Evolutionary conservation across 2,888 invertebrate species (phyloP), one percentile per base, ranked within the genome.

Genomic region (Drosophila kambysellisi): DNA sequence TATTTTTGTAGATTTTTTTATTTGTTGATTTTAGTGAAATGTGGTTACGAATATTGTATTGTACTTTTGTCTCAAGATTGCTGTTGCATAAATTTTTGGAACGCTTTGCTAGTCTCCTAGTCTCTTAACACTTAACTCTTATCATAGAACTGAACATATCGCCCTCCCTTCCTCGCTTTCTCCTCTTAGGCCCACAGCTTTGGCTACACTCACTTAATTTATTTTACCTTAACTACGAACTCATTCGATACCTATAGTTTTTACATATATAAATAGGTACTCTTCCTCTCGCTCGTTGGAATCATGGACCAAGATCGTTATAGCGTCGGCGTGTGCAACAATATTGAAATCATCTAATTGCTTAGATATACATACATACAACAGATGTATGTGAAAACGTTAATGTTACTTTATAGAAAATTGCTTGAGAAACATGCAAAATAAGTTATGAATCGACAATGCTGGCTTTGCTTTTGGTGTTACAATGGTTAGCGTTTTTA

Each of bases 401-500:
- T 62, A 75, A 75, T 71, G 68, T 88, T 85, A 85, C 85, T 85
- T 85, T 85, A 85, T 82, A 81, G 65, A 88, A 74, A 79, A 4
- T 46, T 81, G 85, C 85, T 85, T 85, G 57, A 82, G 68, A 80
- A 74, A 80, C 67, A 64, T 75, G 80, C 87, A 75, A 80, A 50
- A 52, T 84, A 79, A 76, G 82, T 84, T 84, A 70, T 62, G 29
- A 78, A 77, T 60, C 15, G 25, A 70, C 56, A 70, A 70, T 43
- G 85, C 70, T 85, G 73, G 81, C 88, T 85, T 85, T 74, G 88
- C 85, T 88, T 88, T 83, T 73, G 73, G 71, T 85, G 88, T 85
- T 65, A 78, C 69, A 71, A 76, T 76, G 80, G 87, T 84, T 87
- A 84, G 76, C 74, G 82, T 81, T 82, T 85, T 82, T 68, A 74